Base-by-base conservation (phyloP, 2,888 invertebrate species). In the Coleophora flavipennella region DNA sequence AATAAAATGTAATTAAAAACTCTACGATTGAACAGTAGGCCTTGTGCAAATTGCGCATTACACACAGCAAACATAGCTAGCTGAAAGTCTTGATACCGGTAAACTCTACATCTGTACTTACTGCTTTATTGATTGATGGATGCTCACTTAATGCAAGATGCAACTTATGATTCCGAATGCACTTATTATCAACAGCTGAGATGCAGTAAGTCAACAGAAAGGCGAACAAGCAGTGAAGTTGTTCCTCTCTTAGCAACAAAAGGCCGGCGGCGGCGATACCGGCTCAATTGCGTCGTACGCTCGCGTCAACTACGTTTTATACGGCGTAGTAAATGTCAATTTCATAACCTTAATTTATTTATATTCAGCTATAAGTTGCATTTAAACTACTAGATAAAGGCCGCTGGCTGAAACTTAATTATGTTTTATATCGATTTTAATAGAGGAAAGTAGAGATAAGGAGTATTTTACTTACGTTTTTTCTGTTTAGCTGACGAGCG, bases 231-330 rank as follows among this genome's bases (percentile, higher is more conserved):
- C 20, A 20, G 20, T 6, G 20, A 3, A 20, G 20, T 53, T 53
- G 63, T 57, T 59, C 53, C 66, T 59, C 70, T 60, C 70, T 69
- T 81, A 77, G 81, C 75, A 81, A 83, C 81, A 72, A 70, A 73
- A 67, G 57, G 55, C 75, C 75, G 71, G 51, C 54, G 63, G 64
- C 75, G 71, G 51, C 53, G 64, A 65, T 65, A 68, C 57, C 53
- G 44, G 68, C 56, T 53, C 44, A 69, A 80, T 71, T 81, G 76
- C 81, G 80, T 72, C 80, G 78, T 65, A 50, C 49, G 48, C 49
- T n/a, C n/a, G 51, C 51, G 55, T 56, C 65, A 59, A 68, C 57
- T 49, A 56, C 62, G 67, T 64, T 68, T 61, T 52, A 43, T 70
- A 59, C 75, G 75, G 58, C 80, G 81, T 72, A 81, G 67, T 78